A percentile compares a stretch with the other conserved stretches of the same genome.
Evolutionary conservation across 2,888 invertebrate genomes (phyloP).

Genomic region (Phymatocera aterrima): DNA sequence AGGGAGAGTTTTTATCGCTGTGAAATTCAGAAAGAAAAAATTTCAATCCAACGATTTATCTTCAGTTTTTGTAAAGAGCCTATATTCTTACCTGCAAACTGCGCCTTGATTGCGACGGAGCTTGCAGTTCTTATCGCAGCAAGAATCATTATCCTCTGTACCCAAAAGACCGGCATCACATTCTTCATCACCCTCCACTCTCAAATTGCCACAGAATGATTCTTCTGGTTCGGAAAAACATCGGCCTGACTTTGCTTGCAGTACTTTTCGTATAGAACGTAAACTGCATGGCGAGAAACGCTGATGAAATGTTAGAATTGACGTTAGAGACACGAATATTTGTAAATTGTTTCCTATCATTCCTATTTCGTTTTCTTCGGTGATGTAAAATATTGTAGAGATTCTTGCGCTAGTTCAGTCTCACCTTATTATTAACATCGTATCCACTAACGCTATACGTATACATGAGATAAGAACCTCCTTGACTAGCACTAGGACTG

Average conservation of each 20-base stretch:
- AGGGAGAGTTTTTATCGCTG: conserved; percentile 97
- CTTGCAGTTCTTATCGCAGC: conserved; percentile 95
- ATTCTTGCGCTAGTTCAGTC: conserved; percentile 30
- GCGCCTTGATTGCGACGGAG: conserved; percentile 89
- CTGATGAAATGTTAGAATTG: conserved; percentile 76
- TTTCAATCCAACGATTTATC: background rate
- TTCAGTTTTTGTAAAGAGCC: background rate
- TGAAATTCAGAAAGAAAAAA: conserved; percentile 52
- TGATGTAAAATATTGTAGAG: background rate
- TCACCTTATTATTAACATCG: conserved; percentile 95
- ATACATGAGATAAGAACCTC: conserved; percentile 97
- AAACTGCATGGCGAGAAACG: conserved; percentile 96
- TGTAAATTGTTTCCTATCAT: conserved; percentile 26
- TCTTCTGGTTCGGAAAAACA: conserved; percentile 96
- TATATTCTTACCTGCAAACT: conserved; percentile 84
- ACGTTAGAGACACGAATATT: conserved; percentile 37
- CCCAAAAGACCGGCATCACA: conserved; percentile 97
- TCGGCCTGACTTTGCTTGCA: conserved; percentile 93
- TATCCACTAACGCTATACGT: conserved; percentile 97
- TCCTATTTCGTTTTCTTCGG: background rate
- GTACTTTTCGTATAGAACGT: conserved; percentile 93
- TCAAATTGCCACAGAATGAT: conserved; percentile 96
- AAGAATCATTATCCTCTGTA: conserved; percentile 94
- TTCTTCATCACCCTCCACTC: conserved; percentile 97
- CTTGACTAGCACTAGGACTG: conserved; percentile 94